These are phyloP conservation scores for Drosophila subobscura DNA, from an alignment of 1,140 invertebrate genomes.

Conservation along the genomic window DNA sequence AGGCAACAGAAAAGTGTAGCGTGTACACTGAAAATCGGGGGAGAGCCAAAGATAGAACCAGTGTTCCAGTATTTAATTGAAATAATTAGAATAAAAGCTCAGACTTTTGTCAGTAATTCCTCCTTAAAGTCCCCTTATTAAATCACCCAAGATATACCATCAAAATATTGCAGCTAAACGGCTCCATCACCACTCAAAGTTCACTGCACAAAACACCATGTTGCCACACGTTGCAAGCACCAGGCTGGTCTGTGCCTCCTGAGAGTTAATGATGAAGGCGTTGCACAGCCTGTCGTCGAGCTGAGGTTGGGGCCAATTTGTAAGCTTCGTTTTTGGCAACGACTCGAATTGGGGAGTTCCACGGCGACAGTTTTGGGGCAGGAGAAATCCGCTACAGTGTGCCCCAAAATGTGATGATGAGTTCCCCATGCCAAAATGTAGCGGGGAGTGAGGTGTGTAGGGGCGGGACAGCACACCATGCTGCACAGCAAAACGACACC, in stretches of 20 bases:
- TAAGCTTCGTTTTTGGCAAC: conserved; percentile 50
- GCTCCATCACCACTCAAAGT: too few relatives aligned
- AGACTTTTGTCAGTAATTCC: too few relatives aligned
- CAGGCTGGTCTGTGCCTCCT: not conserved
- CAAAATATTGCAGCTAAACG: too few relatives aligned
- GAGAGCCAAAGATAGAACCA: conserved; percentile 16
- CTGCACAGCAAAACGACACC: conserved; percentile 18
- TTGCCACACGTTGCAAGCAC: not conserved
- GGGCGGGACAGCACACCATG: conserved; percentile 3
- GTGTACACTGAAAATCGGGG: conserved; percentile 25
- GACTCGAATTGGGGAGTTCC: conserved; percentile 1
- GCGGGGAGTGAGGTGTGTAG: conserved; percentile 5
- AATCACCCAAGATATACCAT: too few relatives aligned
- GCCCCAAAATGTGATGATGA: conserved; percentile 54
- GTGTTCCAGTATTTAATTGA: not conserved
- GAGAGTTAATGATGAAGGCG: conserved; percentile 38
- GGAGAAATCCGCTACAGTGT: conserved; percentile 17
- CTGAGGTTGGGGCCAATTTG: conserved; percentile 48
- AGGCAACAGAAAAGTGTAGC: conserved; percentile 31
- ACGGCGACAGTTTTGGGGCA: not conserved
- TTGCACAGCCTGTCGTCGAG: conserved; percentile 43
- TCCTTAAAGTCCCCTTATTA: too few relatives aligned
- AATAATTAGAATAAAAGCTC: too few relatives aligned
- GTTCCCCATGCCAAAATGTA: conserved; percentile 15
- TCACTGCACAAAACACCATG: too few relatives aligned